Evolutionary conservation across 2,113 vertebrate species (phyloP), one percentile per base, ranked within the genome.

Genomic region (Microcebus griseorufus): DNA sequence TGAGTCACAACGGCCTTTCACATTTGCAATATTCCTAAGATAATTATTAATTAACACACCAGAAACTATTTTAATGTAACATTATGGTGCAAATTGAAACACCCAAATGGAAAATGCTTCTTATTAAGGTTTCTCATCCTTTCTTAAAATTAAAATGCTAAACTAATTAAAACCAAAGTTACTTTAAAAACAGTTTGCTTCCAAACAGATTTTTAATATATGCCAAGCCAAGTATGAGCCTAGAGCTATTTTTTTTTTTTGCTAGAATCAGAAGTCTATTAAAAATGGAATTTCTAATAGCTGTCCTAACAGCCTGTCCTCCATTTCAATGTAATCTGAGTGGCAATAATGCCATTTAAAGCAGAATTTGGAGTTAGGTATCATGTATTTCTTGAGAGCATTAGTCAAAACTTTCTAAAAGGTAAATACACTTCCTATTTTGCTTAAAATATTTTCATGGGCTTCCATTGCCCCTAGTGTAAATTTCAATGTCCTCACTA

Each of bases 131-230:
- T 94, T 95, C 93, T 96, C 10, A 45, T 96, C 88, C 67, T 97
- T 96, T 94, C 93, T 97, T 94, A 95, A 95, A 96, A 97, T 97
- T 96, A 96, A 98, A 97, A 97, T 97, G 96, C 96, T 96, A 97
- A 97, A 92, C 94, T 96, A 97, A 98, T 98, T 97, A 98, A 98
- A 97, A 97, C 79, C 82, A 87, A 97, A 97, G 97, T 86, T 95
- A 92, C 94, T 95, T 97, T 93, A 93, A 79, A 95, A 97, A 84
- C 94, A 95, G 65, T 96, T 97, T 96, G 76, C 95, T 97, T 97
- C 96, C 95, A 96, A 96, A 95, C 96, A 96, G 95, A 97, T 96
- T 96, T 96, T 97, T 95, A 95, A 96, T 96, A 81, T 91, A 95
- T 94, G 93, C 80, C 93, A 94, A 96, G 45, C 58, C 29, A 37